These are phyloP conservation scores for Danio albolineatus DNA, from an alignment of 2,797 vertebrate species.

Conservation along the genomic window DNA sequence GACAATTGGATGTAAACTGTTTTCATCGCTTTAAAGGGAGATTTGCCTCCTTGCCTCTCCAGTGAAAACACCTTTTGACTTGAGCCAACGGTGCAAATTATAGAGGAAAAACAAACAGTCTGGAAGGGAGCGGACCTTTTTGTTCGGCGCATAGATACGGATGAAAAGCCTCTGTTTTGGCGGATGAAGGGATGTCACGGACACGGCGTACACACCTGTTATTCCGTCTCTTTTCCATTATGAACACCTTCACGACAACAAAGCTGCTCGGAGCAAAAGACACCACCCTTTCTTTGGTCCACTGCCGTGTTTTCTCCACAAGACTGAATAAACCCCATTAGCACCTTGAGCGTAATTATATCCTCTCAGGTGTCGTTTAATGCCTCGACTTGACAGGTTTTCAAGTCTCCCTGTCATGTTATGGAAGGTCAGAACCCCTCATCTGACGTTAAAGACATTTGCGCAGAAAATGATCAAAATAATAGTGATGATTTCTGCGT, in stretches of 20 bases:
- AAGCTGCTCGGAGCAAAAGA: constrained; percentile 62
- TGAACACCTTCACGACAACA: constrained; percentile 63
- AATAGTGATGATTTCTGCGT: constrained; percentile 25
- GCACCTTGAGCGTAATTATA: constrained; percentile 81
- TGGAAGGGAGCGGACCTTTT: constrained; percentile 57
- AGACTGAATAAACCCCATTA: constrained; percentile 80
- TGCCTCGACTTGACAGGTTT: constrained; percentile 66
- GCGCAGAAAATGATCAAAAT: constrained; percentile 19
- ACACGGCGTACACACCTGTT: constrained; percentile 65
- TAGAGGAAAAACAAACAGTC: constrained; percentile 67
- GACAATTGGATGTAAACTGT: constrained; percentile 73
- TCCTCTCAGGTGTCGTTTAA: constrained; percentile 79
- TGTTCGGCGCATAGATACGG: constrained; percentile 56
- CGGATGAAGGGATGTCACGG: constrained; percentile 64
- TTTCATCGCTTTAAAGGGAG: constrained; percentile 68
- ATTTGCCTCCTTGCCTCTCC: constrained; percentile 66
- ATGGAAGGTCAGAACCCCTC: constrained; percentile 58
- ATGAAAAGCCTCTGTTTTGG: constrained; percentile 63
- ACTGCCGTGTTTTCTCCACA: constrained; percentile 64
- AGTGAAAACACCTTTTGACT: constrained; percentile 74
- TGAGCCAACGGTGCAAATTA: constrained; percentile 68
- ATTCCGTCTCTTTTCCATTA: constrained; percentile 59
- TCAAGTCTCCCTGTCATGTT: constrained; percentile 65
- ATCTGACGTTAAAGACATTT: constrained; percentile 52
- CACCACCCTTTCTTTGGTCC: constrained; percentile 64